A percentile compares a stretch with the other conserved stretches of the same genome.
Conservation (phyloP, 1,140 invertebrate genomes). For the Drosophila sulfurigaster region DNA sequence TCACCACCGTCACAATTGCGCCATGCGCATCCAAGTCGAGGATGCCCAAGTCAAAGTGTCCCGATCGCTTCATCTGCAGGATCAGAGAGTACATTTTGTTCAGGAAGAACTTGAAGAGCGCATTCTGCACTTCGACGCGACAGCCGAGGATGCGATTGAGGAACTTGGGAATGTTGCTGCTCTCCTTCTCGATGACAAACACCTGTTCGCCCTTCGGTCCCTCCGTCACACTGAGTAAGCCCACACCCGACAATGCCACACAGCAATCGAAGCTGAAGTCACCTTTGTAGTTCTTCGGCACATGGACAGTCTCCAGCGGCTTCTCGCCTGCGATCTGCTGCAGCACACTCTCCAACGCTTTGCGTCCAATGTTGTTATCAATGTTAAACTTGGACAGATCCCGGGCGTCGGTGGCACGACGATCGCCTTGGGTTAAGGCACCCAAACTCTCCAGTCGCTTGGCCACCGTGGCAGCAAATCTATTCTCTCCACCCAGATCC, state of each 20-base stretch:
- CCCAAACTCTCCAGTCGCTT: constrained; percentile 97
- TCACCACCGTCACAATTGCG: constrained; percentile 92
- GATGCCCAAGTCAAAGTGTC: constrained; percentile 95
- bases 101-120: constrained; percentile 98
- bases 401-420: constrained; percentile 97
- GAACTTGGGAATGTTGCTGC: constrained; percentile 99
- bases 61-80: constrained; percentile 91
- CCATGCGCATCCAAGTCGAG: constrained; percentile 96
- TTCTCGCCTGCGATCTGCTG: constrained; percentile 90
- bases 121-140: constrained; percentile 97
- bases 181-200: constrained; percentile 96
- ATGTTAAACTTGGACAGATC: constrained; percentile 99
- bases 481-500: constrained; percentile 97
- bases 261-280: constrained; percentile 97
- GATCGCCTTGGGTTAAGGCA: constrained; percentile 98
- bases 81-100: constrained; percentile 95
- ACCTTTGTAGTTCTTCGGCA: constrained; percentile 88
- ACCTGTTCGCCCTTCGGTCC: constrained; percentile 88
- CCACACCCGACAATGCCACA: constrained; percentile 94
- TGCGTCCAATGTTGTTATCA: constrained; percentile 97
- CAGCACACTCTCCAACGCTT: constrained; percentile 97
- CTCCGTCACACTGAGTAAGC: constrained; percentile 94
- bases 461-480: constrained; percentile 97
- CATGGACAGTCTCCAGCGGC: constrained; percentile 85
- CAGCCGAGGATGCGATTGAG: constrained; percentile 98